Evolutionary conservation across 2,113 vertebrate genomes (phyloP), one percentile per base, ranked within the genome.

Genomic region (Calyptomena viridis): DNA sequence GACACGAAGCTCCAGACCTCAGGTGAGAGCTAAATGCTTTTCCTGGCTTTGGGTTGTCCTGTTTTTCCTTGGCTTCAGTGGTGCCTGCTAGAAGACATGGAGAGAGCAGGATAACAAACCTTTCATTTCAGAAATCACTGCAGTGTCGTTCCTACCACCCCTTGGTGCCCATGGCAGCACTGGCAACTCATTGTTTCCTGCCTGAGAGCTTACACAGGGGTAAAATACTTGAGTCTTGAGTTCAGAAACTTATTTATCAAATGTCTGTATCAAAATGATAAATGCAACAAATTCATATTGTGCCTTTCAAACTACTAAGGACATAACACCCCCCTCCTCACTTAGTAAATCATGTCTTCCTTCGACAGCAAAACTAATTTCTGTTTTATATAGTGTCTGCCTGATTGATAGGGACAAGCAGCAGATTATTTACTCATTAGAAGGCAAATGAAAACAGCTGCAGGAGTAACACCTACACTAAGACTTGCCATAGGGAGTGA

Each of bases 401-500:
- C 56, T 73, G 44, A 39, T 60, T 11, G 46, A 5, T 3, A 73
- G 40, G 40, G 40, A 71, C 42, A 8, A 63, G 31, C 17, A 28
- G 12, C 49, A 66, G 40, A 1, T 28, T 33, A 50, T 46, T 88
- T 24, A 17, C 0, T 2, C 1, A 1, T 24, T 17, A 14, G 35
- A 44, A 72, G 11, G 22, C 12, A 78, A 79, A 63, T 53, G 59
- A 15, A 52, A 53, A 20, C 14, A 56, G 58, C 3, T 46, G 40
- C 35, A 59, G n/a, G 2, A 33, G 80, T 46, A 67, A 62, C 24
- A 39, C 8, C 39, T 58, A 33, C 37, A n/a, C 28, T 24, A 7
- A 10, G 28, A 31, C 2, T 58, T 78, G 13, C 25, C 2, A 0
- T 0, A 6, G 28, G 39, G 4, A 1, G 0, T 37, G 46, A 66